Evolutionary conservation across 2,888 invertebrate genomes (phyloP).

Genomic region (Volucella zonaria): DNA sequence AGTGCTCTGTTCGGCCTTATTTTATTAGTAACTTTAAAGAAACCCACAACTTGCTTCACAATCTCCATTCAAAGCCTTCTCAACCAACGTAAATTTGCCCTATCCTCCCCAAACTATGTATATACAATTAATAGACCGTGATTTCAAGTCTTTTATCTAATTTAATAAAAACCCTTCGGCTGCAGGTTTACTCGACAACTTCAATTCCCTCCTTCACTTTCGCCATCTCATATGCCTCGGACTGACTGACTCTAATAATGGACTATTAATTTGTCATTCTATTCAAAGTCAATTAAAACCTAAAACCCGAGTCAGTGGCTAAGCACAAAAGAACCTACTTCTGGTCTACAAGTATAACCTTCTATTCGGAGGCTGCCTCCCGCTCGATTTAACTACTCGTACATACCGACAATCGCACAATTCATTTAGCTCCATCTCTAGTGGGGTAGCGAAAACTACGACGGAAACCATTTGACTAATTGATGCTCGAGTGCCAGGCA

Average conservation of each 20-base stretch:
- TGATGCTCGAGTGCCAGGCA: conserved; percentile 68
- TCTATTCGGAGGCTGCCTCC: not conserved
- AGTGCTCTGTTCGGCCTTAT: too few species aligned
- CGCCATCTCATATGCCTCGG: conserved; percentile 29
- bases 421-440: conserved; percentile 49
- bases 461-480: conserved; percentile 73
- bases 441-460: conserved; percentile 50
- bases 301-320: conserved; percentile 69
- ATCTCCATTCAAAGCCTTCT: too few species aligned
- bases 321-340: conserved; percentile 65
- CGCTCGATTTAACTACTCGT: conserved; percentile 50
- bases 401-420: conserved; percentile 58
- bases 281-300: conserved; percentile 72
- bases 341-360: too few species aligned
- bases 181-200: too few species aligned
- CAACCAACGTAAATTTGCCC: too few species aligned
- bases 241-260: conserved; percentile 40
- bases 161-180: too few species aligned
- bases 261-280: conserved; percentile 73
- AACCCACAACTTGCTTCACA: too few species aligned
- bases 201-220: too few species aligned
- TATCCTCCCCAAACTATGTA: too few species aligned
- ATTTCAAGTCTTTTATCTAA: too few species aligned
- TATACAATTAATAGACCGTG: too few species aligned
- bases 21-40: too few species aligned